Conservation (phyloP, 2,888 invertebrate genomes). For the Euplagia quadripunctaria region DNA sequence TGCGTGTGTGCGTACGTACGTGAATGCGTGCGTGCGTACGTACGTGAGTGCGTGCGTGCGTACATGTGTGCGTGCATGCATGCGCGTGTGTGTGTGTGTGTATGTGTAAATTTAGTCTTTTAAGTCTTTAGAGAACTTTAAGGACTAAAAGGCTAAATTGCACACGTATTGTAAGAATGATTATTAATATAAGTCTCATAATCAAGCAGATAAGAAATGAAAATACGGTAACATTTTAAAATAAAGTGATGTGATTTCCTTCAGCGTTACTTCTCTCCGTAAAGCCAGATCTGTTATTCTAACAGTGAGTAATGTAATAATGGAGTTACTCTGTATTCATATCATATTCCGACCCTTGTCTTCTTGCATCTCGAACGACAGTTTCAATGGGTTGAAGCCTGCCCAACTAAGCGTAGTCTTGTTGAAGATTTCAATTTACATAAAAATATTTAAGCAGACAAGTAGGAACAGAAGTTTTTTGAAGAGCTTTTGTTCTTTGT, state of each 20-base stretch:
- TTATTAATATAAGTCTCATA: not conserved
- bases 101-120: too few species aligned
- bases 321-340: slow-evolving; percentile 37
- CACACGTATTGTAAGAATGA: not conserved
- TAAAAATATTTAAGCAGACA: too few species aligned
- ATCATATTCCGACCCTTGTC: slow-evolving; percentile 26
- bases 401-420: slow-evolving; percentile 18
- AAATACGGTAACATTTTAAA: not conserved
- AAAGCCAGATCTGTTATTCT: slow-evolving; percentile 13
- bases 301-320: slow-evolving; percentile 28
- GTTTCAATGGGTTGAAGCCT: slow-evolving; percentile 21
- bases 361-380: slow-evolving; percentile 16
- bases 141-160: not conserved
- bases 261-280: not conserved
- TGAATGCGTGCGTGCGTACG: too few species aligned
- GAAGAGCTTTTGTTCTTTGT: too few species aligned
- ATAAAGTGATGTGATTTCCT: not conserved
- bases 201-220: not conserved
- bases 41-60: too few species aligned
- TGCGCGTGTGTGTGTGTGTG: too few species aligned
- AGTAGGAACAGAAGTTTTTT: too few species aligned
- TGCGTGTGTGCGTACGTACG: too few species aligned
- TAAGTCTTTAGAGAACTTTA: too few species aligned
- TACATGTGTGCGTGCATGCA: too few species aligned
- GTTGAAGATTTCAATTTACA: slow-evolving; percentile 6